These are phyloP conservation scores for Pollenia amentaria DNA, from an alignment of 2,888 invertebrate genomes.

Conservation along the genomic window DNA sequence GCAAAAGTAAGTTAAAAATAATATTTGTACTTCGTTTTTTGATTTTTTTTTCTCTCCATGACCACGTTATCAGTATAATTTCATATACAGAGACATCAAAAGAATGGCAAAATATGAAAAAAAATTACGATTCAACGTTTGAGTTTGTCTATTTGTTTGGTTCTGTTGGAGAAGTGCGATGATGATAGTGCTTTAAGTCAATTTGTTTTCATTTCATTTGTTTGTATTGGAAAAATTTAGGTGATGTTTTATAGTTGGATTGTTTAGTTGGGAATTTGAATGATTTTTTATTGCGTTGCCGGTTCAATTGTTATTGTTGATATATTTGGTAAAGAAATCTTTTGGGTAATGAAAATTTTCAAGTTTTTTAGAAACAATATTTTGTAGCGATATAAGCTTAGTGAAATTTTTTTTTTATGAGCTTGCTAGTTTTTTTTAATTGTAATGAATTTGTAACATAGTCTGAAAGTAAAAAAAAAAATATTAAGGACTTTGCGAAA, in stretches of 20 bases:
- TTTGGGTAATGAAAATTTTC: background rate
- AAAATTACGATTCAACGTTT: background rate
- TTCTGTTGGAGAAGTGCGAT: conserved; percentile 3
- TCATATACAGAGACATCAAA: conserved; percentile 28
- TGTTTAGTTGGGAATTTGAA: background rate
- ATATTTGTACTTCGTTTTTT: conserved; percentile 2
- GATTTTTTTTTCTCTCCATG: background rate
- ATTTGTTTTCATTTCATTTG: conserved; percentile 36
- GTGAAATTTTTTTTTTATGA: too few species aligned
- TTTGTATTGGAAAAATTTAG: background rate
- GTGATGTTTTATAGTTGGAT: background rate
- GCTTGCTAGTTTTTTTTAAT: too few species aligned
- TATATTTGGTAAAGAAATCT: background rate
- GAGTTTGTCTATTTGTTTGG: background rate
- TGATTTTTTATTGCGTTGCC: background rate
- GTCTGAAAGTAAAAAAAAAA: too few species aligned
- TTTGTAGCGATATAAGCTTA: background rate
- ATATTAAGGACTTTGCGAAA: too few species aligned
- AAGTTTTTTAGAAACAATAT: background rate
- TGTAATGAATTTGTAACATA: too few species aligned
- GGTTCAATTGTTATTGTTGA: background rate
- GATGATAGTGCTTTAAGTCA: conserved; percentile 37
- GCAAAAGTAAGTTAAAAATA: conserved; percentile 93
- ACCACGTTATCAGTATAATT: conserved; percentile 15
- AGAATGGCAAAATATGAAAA: conserved; percentile 22